Percentiles rank a stretch among this genome's conserved stretches.
phyloP scores from a whole-genome alignment of 2,797 vertebrate genomes.

The Myripristis murdjan region DNA sequence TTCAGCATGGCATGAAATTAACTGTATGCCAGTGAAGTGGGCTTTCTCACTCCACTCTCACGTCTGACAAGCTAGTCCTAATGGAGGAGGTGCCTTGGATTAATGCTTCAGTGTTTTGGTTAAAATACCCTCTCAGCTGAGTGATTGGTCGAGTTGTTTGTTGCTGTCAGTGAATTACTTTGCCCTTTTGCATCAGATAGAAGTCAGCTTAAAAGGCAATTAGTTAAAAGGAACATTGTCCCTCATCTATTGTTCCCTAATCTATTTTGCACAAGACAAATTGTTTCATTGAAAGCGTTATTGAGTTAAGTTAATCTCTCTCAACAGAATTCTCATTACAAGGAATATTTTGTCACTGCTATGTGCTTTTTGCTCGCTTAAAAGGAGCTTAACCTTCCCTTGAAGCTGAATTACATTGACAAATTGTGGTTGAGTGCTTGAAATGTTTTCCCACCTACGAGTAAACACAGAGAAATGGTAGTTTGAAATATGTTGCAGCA shows the following conservation, averaged over 20 bases:
- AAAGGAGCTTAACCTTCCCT: slow-evolving; percentile 12
- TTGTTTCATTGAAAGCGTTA: slow-evolving; percentile 38
- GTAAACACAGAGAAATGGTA: neutral
- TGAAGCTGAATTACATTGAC: slow-evolving; percentile 8
- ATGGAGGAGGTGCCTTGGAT: slow-evolving; percentile 60
- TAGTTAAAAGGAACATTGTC: slow-evolving; percentile 47
- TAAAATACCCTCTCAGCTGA: slow-evolving; percentile 51
- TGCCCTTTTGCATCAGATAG: slow-evolving; percentile 47
- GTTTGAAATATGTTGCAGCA: neutral
- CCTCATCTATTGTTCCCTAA: slow-evolving; percentile 18
- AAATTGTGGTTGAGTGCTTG: slow-evolving; percentile 5
- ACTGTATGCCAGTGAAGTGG: slow-evolving; percentile 42
- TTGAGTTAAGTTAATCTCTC: slow-evolving; percentile 33
- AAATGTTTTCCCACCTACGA: slow-evolving; percentile 8
- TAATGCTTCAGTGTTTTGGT: slow-evolving; percentile 58
- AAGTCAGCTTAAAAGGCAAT: slow-evolving; percentile 55
- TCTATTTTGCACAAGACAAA: slow-evolving; percentile 21
- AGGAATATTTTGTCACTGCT: slow-evolving; percentile 31
- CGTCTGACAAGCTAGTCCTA: slow-evolving; percentile 60
- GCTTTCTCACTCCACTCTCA: slow-evolving; percentile 44
- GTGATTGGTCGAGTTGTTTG: slow-evolving; percentile 57
- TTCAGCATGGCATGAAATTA: slow-evolving; percentile 64
- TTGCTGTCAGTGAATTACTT: slow-evolving; percentile 58
- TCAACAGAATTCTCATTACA: slow-evolving; percentile 33
- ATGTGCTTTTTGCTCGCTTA: slow-evolving; percentile 24